Evolutionary conservation across 1,140 invertebrate genomes (phyloP).

Genomic region (Nixonia krombeini): DNA sequence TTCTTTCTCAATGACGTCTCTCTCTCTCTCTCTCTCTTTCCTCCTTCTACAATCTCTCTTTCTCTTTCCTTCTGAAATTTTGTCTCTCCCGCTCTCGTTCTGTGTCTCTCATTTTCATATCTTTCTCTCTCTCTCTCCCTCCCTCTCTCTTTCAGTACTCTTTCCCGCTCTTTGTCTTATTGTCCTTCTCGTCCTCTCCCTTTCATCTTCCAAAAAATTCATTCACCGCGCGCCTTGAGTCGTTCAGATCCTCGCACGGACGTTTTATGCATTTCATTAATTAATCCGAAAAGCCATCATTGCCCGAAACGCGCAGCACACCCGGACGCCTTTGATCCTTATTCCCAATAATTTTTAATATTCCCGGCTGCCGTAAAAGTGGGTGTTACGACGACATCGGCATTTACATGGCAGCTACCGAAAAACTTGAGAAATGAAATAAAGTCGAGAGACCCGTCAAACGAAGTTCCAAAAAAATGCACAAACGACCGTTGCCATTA

Average conservation of each 20-base stretch:
- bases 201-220: constrained; percentile 28
- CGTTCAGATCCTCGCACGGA: constrained; percentile 19
- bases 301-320: neutral
- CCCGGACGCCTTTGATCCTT: constrained; percentile 24
- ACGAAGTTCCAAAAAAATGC: neutral
- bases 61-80: neutral
- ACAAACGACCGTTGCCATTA: too few species aligned
- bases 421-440: too few species aligned
- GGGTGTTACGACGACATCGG: constrained; percentile 7
- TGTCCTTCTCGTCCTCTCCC: constrained; percentile 1
- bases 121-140: too few species aligned
- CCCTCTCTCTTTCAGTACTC: neutral
- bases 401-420: constrained; percentile 4
- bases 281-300: constrained; percentile 26
- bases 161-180: constrained; percentile 3
- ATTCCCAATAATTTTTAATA: constrained; percentile 28
- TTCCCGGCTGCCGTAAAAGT: constrained; percentile 5
- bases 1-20: constrained; percentile 5
- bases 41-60: constrained; percentile 3
- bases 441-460: too few species aligned
- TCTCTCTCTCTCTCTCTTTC: constrained; percentile 8
- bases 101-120: too few species aligned
- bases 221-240: constrained; percentile 42
- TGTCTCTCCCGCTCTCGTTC: too few species aligned
- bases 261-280: constrained; percentile 52